These are phyloP conservation scores for Numenius arquata DNA, from an alignment of 2,113 vertebrate genomes.

Conservation along the genomic window DNA sequence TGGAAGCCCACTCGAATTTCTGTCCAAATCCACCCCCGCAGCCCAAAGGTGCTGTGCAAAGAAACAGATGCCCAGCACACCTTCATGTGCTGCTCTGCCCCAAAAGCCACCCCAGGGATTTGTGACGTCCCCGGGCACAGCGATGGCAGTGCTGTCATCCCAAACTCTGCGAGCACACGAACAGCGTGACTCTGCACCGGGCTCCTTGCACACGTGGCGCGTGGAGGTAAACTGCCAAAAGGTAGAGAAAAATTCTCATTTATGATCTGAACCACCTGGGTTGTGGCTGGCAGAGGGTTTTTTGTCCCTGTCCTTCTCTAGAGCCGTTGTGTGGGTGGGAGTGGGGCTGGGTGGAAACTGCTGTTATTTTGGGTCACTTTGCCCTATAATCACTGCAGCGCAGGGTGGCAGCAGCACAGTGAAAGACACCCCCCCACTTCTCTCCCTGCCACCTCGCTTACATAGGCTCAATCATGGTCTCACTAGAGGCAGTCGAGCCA, in stretches of 20 bases:
- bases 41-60: neutral
- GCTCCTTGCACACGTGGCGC: neutral
- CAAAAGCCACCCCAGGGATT: neutral
- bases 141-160: neutral
- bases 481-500: neutral
- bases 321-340: neutral
- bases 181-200: accelerated
- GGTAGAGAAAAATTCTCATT: neutral
- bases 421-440: neutral
- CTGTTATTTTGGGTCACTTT: neutral
- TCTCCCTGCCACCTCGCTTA: neutral
- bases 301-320: neutral
- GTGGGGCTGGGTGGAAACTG: neutral
- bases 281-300: neutral
- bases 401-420: neutral
- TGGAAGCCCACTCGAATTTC: neutral
- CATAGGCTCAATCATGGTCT: neutral
- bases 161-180: neutral
- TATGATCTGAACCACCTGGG: neutral
- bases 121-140: neutral
- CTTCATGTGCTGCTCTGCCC: neutral
- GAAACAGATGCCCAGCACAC: neutral
- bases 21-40: neutral
- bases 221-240: neutral
- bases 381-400: neutral